Base-by-base conservation (phyloP, 2,797 vertebrate genomes). In the Oryzias dopingdopingensis region DNA sequence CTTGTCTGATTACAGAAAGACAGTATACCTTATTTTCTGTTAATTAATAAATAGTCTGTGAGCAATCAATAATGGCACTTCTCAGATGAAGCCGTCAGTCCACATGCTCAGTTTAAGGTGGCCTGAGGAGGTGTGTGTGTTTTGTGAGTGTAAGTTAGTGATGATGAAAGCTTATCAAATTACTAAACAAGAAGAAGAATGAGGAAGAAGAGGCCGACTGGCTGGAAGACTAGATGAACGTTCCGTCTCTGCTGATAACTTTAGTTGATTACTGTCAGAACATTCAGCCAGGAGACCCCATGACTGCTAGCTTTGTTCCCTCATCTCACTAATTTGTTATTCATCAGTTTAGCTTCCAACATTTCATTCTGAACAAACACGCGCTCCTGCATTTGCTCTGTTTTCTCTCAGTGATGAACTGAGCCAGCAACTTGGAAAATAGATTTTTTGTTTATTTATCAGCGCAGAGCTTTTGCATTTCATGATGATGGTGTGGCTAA, bases 381-480 rank as follows among this genome's bases (percentile, higher is more conserved):
- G 77, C 66, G 4, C 24, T 16, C 44, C 52, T 17, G 8, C 65
- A 64, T 52, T 57, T 67, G 58, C 43, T 5, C 48, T 53, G n/a
- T 56, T 69, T 70, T 57, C 56, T 71, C 64, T 12, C 18, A 1
- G 29, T 44, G 52, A 79, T 83, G 67, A 77, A 86, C 86, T 77
- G 52, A 68, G 64, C 60, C 67, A 60, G 58, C 20, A 7, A 77
- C 49, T 56, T 62, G 62, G 54, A 61, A 81, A 85, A 69, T 37
- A 12, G 20, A 29, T 0, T n/a, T 49, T 72, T 85, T 80, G 37
- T 81, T 82, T 79, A 82, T 87, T 86, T 76, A 85, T 88, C 48
- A 32, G 22, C 14, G 4, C 23, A 16, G 66, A 59, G 64, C 67
- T 26, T 42, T 63, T 14, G 16, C 47, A 60, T 54, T 24, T 55